Conservation (phyloP, 92 coral and sea anemone species). For the Scolanthus callimorphus region DNA sequence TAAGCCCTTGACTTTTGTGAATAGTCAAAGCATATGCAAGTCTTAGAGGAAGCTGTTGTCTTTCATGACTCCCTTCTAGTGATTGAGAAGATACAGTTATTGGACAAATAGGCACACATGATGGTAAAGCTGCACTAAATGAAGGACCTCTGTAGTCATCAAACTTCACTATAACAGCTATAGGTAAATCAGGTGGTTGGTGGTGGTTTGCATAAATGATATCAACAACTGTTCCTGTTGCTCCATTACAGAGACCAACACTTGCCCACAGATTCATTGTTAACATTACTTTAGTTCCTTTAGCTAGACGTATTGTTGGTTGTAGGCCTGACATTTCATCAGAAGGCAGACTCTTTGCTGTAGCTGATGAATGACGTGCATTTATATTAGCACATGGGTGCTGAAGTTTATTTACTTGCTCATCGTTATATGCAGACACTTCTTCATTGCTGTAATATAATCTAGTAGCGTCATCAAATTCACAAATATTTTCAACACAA, state of each 20-base stretch:
- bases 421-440: constrained; percentile 20
- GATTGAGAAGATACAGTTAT: constrained; percentile 30
- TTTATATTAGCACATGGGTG: constrained; percentile 31
- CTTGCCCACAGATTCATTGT: constrained; percentile 42
- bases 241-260: constrained; percentile 54
- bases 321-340: constrained; percentile 40
- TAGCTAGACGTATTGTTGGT: constrained; percentile 6
- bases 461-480: constrained; percentile 26
- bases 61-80: constrained; percentile 1
- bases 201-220: constrained; percentile 31
- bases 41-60: constrained; percentile 44
- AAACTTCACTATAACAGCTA: constrained; percentile 53
- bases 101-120: constrained; percentile 57
- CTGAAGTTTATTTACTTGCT: constrained; percentile 13
- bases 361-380: constrained; percentile 27
- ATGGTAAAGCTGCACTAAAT: constrained; percentile 30
- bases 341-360: constrained; percentile 8
- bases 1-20: constrained; percentile 29
- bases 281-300: constrained; percentile 30
- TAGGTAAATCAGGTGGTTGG: constrained; percentile 55
- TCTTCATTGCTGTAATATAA: constrained; percentile 33
- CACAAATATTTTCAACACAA: constrained; percentile 8
- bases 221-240: constrained; percentile 33
- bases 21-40: constrained; percentile 32
- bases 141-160: constrained; percentile 58